Conservation (phyloP, 2,888 invertebrate genomes). For the Amphipoea lucens region DNA sequence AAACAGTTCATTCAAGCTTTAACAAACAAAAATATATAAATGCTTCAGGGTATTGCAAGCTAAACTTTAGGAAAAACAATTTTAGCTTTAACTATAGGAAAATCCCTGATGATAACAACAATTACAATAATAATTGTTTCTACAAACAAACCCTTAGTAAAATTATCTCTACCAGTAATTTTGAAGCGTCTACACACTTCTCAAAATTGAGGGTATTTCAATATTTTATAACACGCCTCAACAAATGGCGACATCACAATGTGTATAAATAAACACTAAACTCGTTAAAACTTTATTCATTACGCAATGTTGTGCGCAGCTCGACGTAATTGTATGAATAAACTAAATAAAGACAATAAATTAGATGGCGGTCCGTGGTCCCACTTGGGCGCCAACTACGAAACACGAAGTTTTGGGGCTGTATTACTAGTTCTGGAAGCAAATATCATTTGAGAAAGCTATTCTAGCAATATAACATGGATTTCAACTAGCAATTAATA, state of each 20-base stretch:
- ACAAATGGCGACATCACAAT: constrained; percentile 39
- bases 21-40: not conserved
- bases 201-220: constrained; percentile 38
- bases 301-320: constrained; percentile 48
- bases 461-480: constrained; percentile 12
- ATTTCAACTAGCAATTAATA: constrained; percentile 14
- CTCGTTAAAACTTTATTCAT: constrained; percentile 67
- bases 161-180: constrained; percentile 7
- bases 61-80: constrained; percentile 1
- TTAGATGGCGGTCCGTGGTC: constrained; percentile 47
- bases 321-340: constrained; percentile 56
- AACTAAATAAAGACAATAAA: constrained; percentile 60
- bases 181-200: not conserved
- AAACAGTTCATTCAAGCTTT: not conserved
- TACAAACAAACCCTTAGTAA: not conserved
- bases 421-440: constrained; percentile 26
- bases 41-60: not conserved
- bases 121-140: not conserved
- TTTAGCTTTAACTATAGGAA: not conserved
- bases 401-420: constrained; percentile 48
- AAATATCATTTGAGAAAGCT: constrained; percentile 33
- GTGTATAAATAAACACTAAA: constrained; percentile 58
- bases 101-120: not conserved
- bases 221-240: constrained; percentile 31
- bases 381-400: constrained; percentile 54